phyloP scores from a whole-genome alignment of 2,113 vertebrate genomes.

The Bos indicus region DNA sequence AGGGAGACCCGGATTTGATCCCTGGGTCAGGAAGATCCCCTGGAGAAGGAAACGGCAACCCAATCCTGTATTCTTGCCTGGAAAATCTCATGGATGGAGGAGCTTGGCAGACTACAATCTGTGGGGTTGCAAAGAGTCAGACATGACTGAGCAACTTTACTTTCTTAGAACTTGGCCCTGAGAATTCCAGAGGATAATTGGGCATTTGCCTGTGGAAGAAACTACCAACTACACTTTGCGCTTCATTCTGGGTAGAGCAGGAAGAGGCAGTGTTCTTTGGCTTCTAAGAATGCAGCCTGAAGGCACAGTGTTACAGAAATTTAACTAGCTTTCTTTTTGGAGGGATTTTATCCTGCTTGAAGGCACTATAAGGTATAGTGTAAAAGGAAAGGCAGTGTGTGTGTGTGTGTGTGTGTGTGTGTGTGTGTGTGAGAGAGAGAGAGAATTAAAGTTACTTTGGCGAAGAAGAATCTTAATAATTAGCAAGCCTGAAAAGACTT shows the following conservation, averaged over 20 bases:
- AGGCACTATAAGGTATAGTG: neutral
- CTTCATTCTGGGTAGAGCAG: neutral
- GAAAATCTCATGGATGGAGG: neutral
- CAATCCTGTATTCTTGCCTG: neutral
- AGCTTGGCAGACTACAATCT: neutral
- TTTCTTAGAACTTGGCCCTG: neutral
- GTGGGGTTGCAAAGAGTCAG: neutral
- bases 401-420: neutral
- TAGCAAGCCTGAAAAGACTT: slow-evolving; percentile 47
- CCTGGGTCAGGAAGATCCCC: neutral
- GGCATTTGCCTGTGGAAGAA: neutral
- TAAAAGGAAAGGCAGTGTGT: neutral
- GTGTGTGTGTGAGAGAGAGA: neutral
- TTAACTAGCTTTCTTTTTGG: neutral
- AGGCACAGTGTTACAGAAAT: neutral
- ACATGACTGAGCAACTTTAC: neutral
- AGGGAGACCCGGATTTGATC: neutral
- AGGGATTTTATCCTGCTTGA: neutral
- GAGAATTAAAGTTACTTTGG: neutral
- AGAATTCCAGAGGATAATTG: neutral
- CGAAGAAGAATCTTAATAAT: slow-evolving; percentile 52
- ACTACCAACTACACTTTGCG: neutral
- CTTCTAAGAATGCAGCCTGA: neutral
- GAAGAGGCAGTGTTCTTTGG: neutral
- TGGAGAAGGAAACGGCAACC: neutral